Evolutionary conservation across 2,113 vertebrate species (phyloP), one percentile per base, ranked within the genome.

Genomic region (Delphinapterus leucas): DNA sequence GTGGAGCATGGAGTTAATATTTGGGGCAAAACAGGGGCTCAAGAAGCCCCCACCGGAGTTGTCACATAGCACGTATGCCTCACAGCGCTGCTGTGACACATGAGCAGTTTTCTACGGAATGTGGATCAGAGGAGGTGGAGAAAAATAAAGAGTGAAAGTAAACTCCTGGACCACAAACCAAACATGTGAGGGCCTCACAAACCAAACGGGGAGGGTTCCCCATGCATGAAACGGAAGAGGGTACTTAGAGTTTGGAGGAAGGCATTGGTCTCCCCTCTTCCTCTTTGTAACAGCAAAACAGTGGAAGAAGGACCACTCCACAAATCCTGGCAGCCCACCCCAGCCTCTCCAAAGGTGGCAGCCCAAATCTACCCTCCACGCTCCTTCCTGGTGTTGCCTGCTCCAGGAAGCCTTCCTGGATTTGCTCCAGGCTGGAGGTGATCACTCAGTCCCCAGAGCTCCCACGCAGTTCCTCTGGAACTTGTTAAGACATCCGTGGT

Each of bases 401-500:
- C 60, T 96, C 77, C 76, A 25, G 49, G 44, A 93, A 93, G 20
- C 20, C 95, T 82, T 88, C 60, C 77, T 38, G 33, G 68, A 68
- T 63, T 68, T 63, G 3, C 10, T 10, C 11, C 9, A 26, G 36
- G 28, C 20, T 4, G 12, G 21, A 36, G 33, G 26, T 9, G 4
- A 36, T 58, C 17, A 2, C 18, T 47, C 47, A 11, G n/a, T 86
- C 44, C 55, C 44, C 44, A 28, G 36, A 53, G 73, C 7, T 11
- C 44, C 5, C 10, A 2, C 14, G 60, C 18, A 21, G 36, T 26
- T 84, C 70, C 87, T 76, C 60, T n/a, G 28, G 31, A 84, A 76
- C 0, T 0, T 0, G 23, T 44, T 28, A 21, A 70, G 68, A 44
- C 36, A 49, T 31, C 53, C 15, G 2, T 17, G 9, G 15, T n/a